Evolutionary conservation across 2,113 vertebrate genomes (phyloP).

Genomic region (Tachysurus vachellii): DNA sequence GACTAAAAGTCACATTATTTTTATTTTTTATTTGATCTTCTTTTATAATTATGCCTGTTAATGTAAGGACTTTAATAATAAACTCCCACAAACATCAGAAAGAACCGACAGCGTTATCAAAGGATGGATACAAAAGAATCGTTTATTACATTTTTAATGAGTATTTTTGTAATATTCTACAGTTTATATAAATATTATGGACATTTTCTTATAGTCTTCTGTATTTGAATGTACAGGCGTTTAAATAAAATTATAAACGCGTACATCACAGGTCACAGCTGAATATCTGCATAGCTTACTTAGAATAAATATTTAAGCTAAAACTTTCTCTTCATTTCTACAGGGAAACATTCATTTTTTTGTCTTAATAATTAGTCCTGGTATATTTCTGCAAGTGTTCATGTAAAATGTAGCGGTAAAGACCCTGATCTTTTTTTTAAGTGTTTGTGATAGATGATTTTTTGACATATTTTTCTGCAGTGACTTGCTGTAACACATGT

Average conservation of each 20-base stretch:
- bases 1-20: neutral
- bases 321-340: neutral
- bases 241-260: neutral
- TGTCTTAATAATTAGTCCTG: neutral
- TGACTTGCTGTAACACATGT: conserved; percentile 54
- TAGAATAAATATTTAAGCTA: neutral
- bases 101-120: neutral
- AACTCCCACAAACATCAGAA: neutral
- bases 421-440: neutral
- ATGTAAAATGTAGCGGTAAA: too few relatives aligned
- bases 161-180: neutral
- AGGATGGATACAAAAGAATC: neutral
- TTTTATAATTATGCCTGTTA: neutral
- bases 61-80: neutral
- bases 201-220: neutral
- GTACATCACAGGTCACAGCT: neutral
- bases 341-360: neutral
- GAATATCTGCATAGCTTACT: neutral
- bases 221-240: neutral
- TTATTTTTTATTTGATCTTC: neutral
- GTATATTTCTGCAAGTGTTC: neutral
- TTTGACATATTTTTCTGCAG: conserved; percentile 35
- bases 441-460: neutral
- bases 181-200: neutral
- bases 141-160: neutral